Evolutionary conservation across 2,888 invertebrate species (phyloP).

Genomic region (Drosophila prolongata): DNA sequence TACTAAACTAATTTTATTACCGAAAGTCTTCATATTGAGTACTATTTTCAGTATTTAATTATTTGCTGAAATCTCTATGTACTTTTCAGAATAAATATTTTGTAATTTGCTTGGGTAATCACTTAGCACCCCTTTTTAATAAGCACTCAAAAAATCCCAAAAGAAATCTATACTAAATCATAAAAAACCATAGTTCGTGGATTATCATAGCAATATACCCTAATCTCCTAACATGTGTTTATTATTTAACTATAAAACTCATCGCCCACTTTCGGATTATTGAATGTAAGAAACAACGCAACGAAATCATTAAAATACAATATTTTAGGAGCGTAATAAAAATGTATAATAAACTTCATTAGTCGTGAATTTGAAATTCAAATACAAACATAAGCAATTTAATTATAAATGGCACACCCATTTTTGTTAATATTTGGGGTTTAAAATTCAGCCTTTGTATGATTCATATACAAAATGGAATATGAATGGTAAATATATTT

Average conservation of each 20-base stretch:
- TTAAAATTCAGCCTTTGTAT: background rate
- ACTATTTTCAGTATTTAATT: too few species aligned
- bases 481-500: background rate
- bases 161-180: too few species aligned
- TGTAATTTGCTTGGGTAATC: background rate
- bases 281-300: constrained; percentile 26
- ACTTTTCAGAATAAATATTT: background rate
- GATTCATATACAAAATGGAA: background rate
- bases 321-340: constrained; percentile 76
- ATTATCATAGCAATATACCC: constrained; percentile 1
- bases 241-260: constrained; percentile 51
- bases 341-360: constrained; percentile 80
- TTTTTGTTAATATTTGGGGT: constrained; percentile 39
- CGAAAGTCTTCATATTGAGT: too few species aligned
- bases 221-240: constrained; percentile 32
- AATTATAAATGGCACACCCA: constrained; percentile 60
- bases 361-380: constrained; percentile 45
- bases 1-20: background rate
- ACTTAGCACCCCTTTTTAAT: too few species aligned
- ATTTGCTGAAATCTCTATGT: too few species aligned
- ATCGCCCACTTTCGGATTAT: constrained; percentile 64
- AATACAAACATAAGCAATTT: constrained; percentile 34
- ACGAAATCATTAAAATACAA: constrained; percentile 78
- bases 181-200: background rate
- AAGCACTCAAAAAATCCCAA: too few species aligned